Base-by-base conservation (phyloP, 2,888 invertebrate species). In the Mechanitis messenoides region DNA sequence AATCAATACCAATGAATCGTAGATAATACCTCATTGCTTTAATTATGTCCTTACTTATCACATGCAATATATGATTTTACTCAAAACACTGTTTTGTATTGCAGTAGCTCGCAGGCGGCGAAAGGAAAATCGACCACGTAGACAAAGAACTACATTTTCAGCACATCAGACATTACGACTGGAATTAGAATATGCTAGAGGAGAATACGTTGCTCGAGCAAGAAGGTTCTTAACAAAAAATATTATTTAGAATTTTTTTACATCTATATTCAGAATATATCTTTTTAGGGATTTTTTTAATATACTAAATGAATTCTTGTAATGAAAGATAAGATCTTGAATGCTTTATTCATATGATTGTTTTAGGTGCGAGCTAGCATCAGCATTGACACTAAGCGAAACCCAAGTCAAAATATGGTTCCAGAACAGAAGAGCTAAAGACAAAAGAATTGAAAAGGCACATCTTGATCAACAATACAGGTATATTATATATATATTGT, bases 341-440 rank as follows among this genome's bases (percentile, higher is more conserved):
- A 7, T 47, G 3, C 20, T 47, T 47, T 11, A 20, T 47, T 20
- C n/a, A 47, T 3, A 46, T 55, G 28, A 55, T 64, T 57, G 46
- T 54, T 71, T 38, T 71, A 92, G 98, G 60, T 97, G 98, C 45
- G 98, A 98, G 87, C 91, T 98, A 63, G 98, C 98, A 12, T 95
- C 96, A 9, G 96, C 97, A 0, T 90, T 98, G 64, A 96, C 95
- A 71, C 91, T 98, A 56, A 98, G 98, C 64, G 98, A 98, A 89
- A 98, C 98, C 2, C 94, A 98, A 92, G 97, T 98, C 65, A 98
- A 98, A 88, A 98, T 98, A 59, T 96, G 95, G 95, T 98, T 98
- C 84, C 98, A 98, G 87, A 98, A 98, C 84, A 92, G 98, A 68
- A 92, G 98, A 71, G 98, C 98, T 33, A 98, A 98, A 85, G 98